These are phyloP conservation scores for Melanocharis versteri DNA, from an alignment of 2,113 vertebrate species.

Conservation along the genomic window DNA sequence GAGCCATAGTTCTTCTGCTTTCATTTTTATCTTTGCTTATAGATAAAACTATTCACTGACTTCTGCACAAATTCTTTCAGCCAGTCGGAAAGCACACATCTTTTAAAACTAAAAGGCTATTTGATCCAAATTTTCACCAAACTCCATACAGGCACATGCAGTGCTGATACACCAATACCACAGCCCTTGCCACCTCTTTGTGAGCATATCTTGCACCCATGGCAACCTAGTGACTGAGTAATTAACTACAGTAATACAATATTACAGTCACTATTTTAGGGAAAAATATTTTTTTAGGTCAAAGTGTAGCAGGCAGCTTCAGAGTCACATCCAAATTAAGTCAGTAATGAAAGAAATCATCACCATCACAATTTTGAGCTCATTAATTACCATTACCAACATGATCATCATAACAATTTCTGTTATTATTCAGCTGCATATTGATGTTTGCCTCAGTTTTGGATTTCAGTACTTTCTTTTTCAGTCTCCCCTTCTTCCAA, in stretches of 20 bases:
- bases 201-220: not conserved
- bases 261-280: not conserved
- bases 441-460: not conserved
- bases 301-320: not conserved
- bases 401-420: not conserved
- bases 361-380: not conserved
- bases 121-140: not conserved
- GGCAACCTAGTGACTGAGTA: not conserved
- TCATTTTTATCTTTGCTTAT: not conserved
- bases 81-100: not conserved
- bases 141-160: not conserved
- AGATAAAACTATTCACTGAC: not conserved
- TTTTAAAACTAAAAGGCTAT: not conserved
- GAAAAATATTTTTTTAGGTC: not conserved
- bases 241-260: not conserved
- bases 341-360: not conserved
- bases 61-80: not conserved
- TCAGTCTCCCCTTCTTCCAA: not conserved
- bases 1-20: not conserved
- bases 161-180: not conserved
- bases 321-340: not conserved
- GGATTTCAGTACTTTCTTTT: not conserved
- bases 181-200: not conserved
- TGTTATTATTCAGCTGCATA: not conserved
- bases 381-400: not conserved